A percentile compares a stretch with the other conserved stretches of the same genome.
phyloP scores from a whole-genome alignment of 1,140 invertebrate genomes.

The Lordiphosa clarofinis region DNA sequence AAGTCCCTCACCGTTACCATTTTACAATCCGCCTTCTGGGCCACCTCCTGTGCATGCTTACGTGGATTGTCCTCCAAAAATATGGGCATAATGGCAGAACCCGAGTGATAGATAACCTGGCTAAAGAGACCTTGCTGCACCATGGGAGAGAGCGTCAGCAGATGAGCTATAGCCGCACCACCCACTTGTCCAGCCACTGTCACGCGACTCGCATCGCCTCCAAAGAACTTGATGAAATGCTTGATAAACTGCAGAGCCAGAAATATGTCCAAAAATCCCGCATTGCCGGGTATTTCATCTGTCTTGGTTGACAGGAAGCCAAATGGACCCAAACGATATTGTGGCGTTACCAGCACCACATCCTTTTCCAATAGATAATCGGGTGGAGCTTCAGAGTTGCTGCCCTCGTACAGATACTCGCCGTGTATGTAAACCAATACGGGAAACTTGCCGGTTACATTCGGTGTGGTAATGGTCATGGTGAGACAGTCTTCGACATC shows the following conservation, averaged over 20 bases:
- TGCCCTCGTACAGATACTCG: slow-evolving; percentile 75
- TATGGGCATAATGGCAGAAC: slow-evolving; percentile 75
- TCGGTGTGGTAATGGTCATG: slow-evolving; percentile 69
- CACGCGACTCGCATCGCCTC: slow-evolving; percentile 84
- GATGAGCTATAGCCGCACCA: slow-evolving; percentile 81
- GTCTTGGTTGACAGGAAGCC: slow-evolving; percentile 82
- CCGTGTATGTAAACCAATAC: slow-evolving; percentile 78
- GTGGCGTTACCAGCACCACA: slow-evolving; percentile 88
- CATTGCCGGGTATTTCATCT: slow-evolving; percentile 84
- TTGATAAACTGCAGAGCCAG: slow-evolving; percentile 84
- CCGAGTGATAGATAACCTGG: slow-evolving; percentile 75
- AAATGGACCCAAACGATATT: slow-evolving; percentile 86
- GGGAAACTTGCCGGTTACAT: slow-evolving; percentile 53
- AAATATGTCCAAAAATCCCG: slow-evolving; percentile 84
- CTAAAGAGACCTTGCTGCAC: slow-evolving; percentile 68
- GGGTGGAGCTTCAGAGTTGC: slow-evolving; percentile 84
- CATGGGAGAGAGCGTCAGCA: slow-evolving; percentile 80
- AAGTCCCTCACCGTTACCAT: slow-evolving; percentile 71
- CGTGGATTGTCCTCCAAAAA: slow-evolving; percentile 72
- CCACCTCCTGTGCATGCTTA: slow-evolving; percentile 70
- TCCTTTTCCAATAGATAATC: slow-evolving; percentile 88
- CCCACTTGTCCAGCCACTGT: slow-evolving; percentile 83
- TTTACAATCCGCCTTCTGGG: slow-evolving; percentile 57
- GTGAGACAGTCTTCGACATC: slow-evolving; percentile 74
- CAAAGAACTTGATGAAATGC: slow-evolving; percentile 84